A percentile compares a stretch with the other conserved stretches of the same genome.
These are phyloP conservation scores for Merodon equestris DNA, from an alignment of 2,888 invertebrate species.

Conservation along the genomic window DNA sequence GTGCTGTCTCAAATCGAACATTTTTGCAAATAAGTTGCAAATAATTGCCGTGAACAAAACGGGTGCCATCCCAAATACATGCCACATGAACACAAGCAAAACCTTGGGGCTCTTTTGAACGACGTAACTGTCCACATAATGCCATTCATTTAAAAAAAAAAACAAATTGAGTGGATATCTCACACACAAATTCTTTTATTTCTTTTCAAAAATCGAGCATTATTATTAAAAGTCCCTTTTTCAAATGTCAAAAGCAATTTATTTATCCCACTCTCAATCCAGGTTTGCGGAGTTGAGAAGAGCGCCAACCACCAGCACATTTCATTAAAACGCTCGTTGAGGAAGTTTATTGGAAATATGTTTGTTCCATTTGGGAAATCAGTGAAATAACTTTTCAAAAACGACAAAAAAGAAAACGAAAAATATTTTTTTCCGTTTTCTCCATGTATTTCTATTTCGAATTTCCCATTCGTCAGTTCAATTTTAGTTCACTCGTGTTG, in stretches of 20 bases:
- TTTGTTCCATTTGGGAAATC: slow-evolving; percentile 71
- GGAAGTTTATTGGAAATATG: slow-evolving; percentile 64
- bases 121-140: too few species aligned
- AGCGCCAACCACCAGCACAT: slow-evolving; percentile 33
- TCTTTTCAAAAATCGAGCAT: too few species aligned
- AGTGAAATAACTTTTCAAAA: slow-evolving; percentile 69
- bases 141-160: too few species aligned
- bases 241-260: slow-evolving; percentile 62
- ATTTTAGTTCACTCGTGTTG: slow-evolving; percentile 23
- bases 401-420: slow-evolving; percentile 2
- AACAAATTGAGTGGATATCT: too few species aligned
- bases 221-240: too few species aligned
- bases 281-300: slow-evolving; percentile 34
- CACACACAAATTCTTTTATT: too few species aligned
- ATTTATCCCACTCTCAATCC: slow-evolving; percentile 44
- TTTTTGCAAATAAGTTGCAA: too few species aligned
- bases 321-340: slow-evolving; percentile 59
- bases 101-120: too few species aligned
- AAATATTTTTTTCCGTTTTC: slow-evolving; percentile 15
- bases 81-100: too few species aligned
- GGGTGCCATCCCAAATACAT: too few species aligned
- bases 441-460: slow-evolving; percentile 8
- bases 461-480: slow-evolving; percentile 42
- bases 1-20: too few species aligned
- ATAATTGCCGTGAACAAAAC: too few species aligned